Evolutionary conservation across 2,113 vertebrate species (phyloP), one percentile per base, ranked within the genome.

Genomic region (Strix uralensis): DNA sequence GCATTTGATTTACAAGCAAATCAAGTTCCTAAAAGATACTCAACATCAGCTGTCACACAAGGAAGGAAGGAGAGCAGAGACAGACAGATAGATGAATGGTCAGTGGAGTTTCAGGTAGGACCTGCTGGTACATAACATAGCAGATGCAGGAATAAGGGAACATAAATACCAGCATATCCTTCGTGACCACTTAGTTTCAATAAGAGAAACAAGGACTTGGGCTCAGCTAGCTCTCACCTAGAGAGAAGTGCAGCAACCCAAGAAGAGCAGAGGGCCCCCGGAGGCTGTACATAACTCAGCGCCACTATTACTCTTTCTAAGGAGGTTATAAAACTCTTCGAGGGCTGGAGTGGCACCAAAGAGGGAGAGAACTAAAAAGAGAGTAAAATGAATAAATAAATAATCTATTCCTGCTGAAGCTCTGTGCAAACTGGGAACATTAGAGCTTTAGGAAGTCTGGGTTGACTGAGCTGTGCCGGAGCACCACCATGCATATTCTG

Each of bases 1-100:
- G 66, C 30, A 90, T 93, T 94, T 89, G 78, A 91, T 93, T 92
- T 96, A 96, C 77, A 96, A 94, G 95, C 70, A 95, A 96, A 97
- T 93, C 90, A 74, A 96, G 44, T 93, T 94, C 54, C 83, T 86
- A 62, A 77, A 91, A 96, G 59, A 73, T 80, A 67, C 19, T 92
- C 40, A 92, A 38, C 65, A 73, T 74, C 78, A 94, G 54, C 63
- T 94, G 92, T 91, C 81, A 95, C 75, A 92, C 0, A 2, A 91
- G 84, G 90, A 62, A 92, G 86, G 92, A 79, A 49, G 57, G 51
- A 70, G 63, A 55, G 42, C 79, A 92, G 58, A 72, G 47, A 95
- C 47, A 88, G 71, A 85, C 32, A 66, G 52, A 69, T 9, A 85
- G 15, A 82, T 46, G 29, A 71, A 92, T 15, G 52, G 86, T 73